Evolutionary conservation across 2,113 vertebrate genomes (phyloP), one percentile per base, ranked within the genome.

Genomic region (Pelodiscus sinensis): DNA sequence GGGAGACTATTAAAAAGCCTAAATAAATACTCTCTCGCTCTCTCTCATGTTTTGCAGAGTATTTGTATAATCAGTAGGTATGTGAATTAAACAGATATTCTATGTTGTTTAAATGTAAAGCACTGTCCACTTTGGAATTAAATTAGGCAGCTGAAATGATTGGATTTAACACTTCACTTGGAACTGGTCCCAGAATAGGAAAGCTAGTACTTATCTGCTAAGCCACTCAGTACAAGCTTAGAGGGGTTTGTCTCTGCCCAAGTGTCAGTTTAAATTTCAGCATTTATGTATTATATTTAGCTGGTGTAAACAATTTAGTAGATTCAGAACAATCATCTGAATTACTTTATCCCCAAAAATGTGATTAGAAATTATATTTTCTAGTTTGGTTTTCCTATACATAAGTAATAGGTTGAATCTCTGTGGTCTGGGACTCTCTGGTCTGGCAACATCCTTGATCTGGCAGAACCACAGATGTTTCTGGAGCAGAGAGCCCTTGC

Each of bases 181-280:
- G 94, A 96, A 94, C 78, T 60, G 56, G 78, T 96, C 96, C 96
- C 96, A 96, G 96, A 97, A 95, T 92, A 96, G 96, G 93, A 97
- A 95, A 60, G 84, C 90, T 92, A 95, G 88, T 86, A 91, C 89
- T 97, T 95, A 95, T 89, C 96, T 93, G 77, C 93, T 97, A 96
- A 97, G 96, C 96, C 93, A 65, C 96, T 95, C 84, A 89, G 84
- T 95, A 93, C 86, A 93, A 96, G 96, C 92, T 97, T 96, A 97
- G 93, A 90, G 92, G 94, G 96, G 87, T 96, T 95, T 96, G 93
- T 95, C 95, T 95, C 91, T 50, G 88, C 91, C 96, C 94, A 91
- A 94, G 95, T 96, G 95, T 96, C 96, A 95, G 89, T 90, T 96
- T 97, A 92, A 96, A 84, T 96, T 93, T 96, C 88, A 93, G 84